Evolutionary conservation across 2,113 vertebrate genomes (phyloP).

Genomic region (human (Homo sapiens)): GRCh38 chr3:112482001-112482500

Average conservation of each 20-base stretch:
- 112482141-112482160: not conserved
- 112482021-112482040: not conserved
- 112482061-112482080: not conserved
- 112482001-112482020: not conserved
- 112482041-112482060: not conserved
- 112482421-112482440: not conserved
- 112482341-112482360: not conserved
- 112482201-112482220: not conserved
- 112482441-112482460: not conserved
- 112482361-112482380: not conserved
- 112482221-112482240: not conserved
- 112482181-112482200: not conserved
- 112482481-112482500: not conserved
- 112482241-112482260: not conserved
- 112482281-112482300: not conserved
- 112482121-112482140: not conserved
- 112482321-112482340: not conserved
- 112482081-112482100: not conserved
- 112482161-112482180: not conserved
- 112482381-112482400: not conserved
- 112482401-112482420: not conserved
- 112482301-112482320: not conserved
- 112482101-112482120: not conserved
- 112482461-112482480: not conserved
- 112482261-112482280: not conserved